Percentiles rank a stretch among this genome's conserved stretches.
These are phyloP conservation scores for Sardina pilchardus DNA, from an alignment of 2,113 vertebrate genomes.

Conservation along the genomic window DNA sequence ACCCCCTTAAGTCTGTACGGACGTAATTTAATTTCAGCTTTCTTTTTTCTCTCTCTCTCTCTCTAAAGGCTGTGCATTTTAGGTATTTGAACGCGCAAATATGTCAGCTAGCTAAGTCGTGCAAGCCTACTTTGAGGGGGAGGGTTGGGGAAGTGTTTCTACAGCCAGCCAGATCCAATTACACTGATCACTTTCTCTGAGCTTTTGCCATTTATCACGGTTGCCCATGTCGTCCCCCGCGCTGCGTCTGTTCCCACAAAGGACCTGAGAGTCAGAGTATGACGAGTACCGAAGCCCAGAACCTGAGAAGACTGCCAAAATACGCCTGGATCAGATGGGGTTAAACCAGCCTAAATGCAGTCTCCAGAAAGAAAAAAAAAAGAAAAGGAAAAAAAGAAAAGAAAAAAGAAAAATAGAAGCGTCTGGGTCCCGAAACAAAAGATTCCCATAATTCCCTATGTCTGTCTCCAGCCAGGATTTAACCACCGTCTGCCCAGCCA, in stretches of 20 bases:
- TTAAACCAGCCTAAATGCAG: neutral
- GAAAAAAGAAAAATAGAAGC: neutral
- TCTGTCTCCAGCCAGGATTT: constrained; percentile 7
- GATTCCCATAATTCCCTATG: neutral
- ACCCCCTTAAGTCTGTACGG: neutral
- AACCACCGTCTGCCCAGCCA: neutral
- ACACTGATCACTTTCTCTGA: neutral
- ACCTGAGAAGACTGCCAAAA: neutral
- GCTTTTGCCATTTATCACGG: neutral
- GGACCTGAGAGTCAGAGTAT: neutral
- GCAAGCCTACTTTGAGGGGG: neutral
- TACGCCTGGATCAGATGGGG: neutral
- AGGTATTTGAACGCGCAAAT: neutral
- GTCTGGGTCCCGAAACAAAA: neutral
- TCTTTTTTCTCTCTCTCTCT: neutral
- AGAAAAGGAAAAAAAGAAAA: too few species aligned
- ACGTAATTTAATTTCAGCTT: neutral
- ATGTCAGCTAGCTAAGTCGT: neutral
- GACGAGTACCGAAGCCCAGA: neutral
- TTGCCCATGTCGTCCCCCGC: neutral
- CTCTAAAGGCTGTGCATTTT: neutral
- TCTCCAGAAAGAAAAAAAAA: neutral
- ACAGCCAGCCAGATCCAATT: neutral
- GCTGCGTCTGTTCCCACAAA: neutral
- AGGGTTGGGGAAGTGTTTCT: neutral